Evolutionary conservation across 2,113 vertebrate species (phyloP), one percentile per base, ranked within the genome.

Genomic region (Rhinoptilus africanus): DNA sequence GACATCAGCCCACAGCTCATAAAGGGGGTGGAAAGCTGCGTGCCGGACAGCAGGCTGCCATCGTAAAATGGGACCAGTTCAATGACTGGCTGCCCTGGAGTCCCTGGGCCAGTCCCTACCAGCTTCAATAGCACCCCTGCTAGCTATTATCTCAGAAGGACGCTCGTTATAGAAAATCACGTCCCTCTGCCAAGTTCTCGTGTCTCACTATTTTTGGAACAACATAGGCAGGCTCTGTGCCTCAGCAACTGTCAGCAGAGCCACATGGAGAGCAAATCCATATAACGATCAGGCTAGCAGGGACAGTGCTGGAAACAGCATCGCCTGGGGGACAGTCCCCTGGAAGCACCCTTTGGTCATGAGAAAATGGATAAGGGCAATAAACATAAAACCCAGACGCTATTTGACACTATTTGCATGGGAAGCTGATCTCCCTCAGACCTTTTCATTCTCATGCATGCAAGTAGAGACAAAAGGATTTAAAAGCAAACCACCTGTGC

Each of bases 181-280:
- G 0, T 71, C 64, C 60, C 34, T 81, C 64, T 72, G 95, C 91
- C 93, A 96, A 95, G 72, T 89, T 87, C 77, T 89, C 2, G 0
- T 34, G 57, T 96, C 92, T 89, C 91, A 54, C 94, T 97, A 93
- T 97, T 97, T 97, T 88, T 95, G 95, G 95, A 97, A 96, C 4
- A 7, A 75, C 87, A 88, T 1, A 10, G 37, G 67, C 91, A 91
- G 64, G 73, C 93, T 96, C 88, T 41, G 59, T 86, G 91, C 76
- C 88, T 87, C 95, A 68, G 77, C 81, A 73, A 88, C 71, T 72
- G 57, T 37, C 73, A 91, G 73, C 89, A 92, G 68, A 94, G 91
- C 64, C 79, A 71, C 56, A 59, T 1, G 6, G 77, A 92, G 37
- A 89, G 89, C 77, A 91, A 96, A 97, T 97, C 95, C 84, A 96